Conservation (phyloP, 1,140 invertebrate species). For the Cardiocondyla obscurior region DNA sequence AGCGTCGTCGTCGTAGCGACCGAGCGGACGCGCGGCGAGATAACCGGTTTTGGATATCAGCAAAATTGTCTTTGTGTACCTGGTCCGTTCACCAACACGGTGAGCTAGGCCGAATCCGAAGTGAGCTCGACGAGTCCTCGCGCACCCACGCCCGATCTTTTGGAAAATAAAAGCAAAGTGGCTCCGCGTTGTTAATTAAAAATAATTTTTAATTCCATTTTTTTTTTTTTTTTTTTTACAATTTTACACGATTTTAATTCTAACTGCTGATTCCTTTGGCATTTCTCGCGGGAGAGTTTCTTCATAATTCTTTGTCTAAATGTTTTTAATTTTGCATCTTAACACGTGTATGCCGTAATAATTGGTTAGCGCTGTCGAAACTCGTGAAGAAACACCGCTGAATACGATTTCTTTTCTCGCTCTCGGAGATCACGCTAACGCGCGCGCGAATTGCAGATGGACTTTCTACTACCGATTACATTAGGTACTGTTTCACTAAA, state of each 20-base stretch:
- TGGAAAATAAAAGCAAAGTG: not conserved
- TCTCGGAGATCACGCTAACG: not conserved
- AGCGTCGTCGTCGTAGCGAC: constrained; percentile 32
- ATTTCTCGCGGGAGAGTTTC: not conserved
- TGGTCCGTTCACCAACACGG: constrained; percentile 1
- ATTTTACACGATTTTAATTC: not conserved
- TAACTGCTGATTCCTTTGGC: not conserved
- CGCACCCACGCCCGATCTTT: not conserved
- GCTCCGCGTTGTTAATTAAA: not conserved
- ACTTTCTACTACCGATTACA: constrained; percentile 20
- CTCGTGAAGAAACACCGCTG: not conserved
- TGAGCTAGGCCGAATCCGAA: not conserved
- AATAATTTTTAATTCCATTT: not conserved
- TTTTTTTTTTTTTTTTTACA: not conserved
- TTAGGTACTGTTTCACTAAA: not conserved
- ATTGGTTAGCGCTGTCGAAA: not conserved
- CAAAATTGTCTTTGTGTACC: constrained; percentile 43
- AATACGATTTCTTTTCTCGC: constrained; percentile 29
- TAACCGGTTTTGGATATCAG: constrained; percentile 70
- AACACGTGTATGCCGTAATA: not conserved
- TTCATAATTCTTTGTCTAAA: not conserved
- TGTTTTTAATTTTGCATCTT: not conserved
- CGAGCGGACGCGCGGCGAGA: constrained; percentile 45
- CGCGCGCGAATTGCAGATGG: not conserved
- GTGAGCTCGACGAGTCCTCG: not conserved